Conservation (phyloP, 2,888 invertebrate species). For the Lordiphosa fenestrarum region DNA sequence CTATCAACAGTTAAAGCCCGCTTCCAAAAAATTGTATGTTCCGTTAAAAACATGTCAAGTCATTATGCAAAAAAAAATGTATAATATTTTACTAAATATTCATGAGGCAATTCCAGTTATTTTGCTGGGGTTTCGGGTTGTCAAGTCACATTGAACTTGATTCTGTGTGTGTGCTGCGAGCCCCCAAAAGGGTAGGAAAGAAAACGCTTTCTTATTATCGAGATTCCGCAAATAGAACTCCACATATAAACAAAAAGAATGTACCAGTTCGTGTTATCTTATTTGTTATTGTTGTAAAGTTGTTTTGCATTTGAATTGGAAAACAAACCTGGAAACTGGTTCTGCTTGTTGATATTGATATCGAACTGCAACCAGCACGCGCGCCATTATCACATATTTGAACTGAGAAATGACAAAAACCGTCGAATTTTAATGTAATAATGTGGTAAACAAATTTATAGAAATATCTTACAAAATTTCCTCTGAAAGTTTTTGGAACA, state of each 20-base stretch:
- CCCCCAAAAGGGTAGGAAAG: constrained; percentile 52
- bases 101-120: constrained; percentile 25
- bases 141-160: constrained; percentile 39
- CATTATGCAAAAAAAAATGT: constrained; percentile 34
- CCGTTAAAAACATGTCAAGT: constrained; percentile 17
- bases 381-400: constrained; percentile 13
- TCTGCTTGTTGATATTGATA: constrained; percentile 21
- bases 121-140: constrained; percentile 23
- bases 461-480: too few relatives aligned
- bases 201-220: background rate
- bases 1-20: constrained; percentile 16
- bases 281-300: constrained; percentile 28
- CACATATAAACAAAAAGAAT: constrained; percentile 9
- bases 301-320: constrained; percentile 30
- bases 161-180: constrained; percentile 48
- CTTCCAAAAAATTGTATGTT: constrained; percentile 10
- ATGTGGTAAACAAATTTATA: too few relatives aligned
- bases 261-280: constrained; percentile 22
- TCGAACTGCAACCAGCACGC: constrained; percentile 17
- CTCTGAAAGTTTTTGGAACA: too few relatives aligned
- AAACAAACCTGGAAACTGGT: constrained; percentile 16
- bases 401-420: constrained; percentile 6
- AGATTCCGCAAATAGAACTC: constrained; percentile 6
- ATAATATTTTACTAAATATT: constrained; percentile 33
- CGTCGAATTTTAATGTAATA: too few relatives aligned